Conservation (phyloP, 2,113 vertebrate genomes). For the Syngnathoides biaculeatus region DNA sequence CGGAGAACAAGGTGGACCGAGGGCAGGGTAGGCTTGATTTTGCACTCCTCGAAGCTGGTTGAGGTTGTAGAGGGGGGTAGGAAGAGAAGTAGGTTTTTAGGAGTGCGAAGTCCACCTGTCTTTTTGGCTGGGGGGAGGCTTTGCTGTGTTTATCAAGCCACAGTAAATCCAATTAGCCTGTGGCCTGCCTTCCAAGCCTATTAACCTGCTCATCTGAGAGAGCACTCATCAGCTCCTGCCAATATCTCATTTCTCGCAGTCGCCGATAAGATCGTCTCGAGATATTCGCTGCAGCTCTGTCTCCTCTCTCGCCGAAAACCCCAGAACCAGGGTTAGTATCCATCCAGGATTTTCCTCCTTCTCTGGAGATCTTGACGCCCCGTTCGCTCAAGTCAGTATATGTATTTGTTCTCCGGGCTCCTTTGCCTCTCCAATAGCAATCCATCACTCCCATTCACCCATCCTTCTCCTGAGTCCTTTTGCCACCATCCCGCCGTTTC, state of each 20-base stretch:
- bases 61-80: conserved; percentile 49
- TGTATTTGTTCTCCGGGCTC: conserved; percentile 32
- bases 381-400: conserved; percentile 18
- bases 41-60: conserved; percentile 42
- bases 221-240: conserved; percentile 86
- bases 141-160: conserved; percentile 89
- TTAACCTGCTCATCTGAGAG: conserved; percentile 93
- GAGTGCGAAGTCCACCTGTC: conserved; percentile 58
- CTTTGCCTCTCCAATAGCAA: conserved; percentile 21
- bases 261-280: conserved; percentile 91
- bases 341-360: conserved; percentile 50
- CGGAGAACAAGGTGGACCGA: conserved; percentile 69
- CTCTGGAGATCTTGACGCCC: conserved; percentile 5
- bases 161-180: conserved; percentile 97
- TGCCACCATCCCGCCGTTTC: conserved; percentile 58
- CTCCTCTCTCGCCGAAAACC: conserved; percentile 68
- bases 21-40: conserved; percentile 48
- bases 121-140: conserved; percentile 75
- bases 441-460: conserved; percentile 32
- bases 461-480: conserved; percentile 24
- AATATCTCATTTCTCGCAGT: conserved; percentile 94
- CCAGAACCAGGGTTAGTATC: conserved; percentile 66
- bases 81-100: conserved; percentile 38
- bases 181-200: conserved; percentile 90
- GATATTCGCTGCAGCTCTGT: conserved; percentile 84